Evolutionary conservation across 1,140 invertebrate genomes (phyloP).

Genomic region (Triops longicaudatus): DNA sequence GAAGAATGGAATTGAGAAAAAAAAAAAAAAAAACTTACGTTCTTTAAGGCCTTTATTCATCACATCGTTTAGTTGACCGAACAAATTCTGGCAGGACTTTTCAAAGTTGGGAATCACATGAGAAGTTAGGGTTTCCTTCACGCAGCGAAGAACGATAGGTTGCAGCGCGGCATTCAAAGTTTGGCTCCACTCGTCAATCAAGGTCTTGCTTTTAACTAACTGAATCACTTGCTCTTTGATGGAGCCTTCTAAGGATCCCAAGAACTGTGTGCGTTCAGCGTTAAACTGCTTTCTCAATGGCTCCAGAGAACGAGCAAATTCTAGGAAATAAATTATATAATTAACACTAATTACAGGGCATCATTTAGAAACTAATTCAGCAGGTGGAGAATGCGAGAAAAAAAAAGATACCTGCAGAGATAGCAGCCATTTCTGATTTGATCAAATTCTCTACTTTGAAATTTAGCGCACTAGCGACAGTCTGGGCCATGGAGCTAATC

Average conservation of each 20-base stretch:
- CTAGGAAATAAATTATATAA: slow-evolving; percentile 33
- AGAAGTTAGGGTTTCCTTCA: slow-evolving; percentile 62
- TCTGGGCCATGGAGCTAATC: slow-evolving; percentile 35
- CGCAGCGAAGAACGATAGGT: slow-evolving; percentile 56
- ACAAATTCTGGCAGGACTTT: slow-evolving; percentile 71
- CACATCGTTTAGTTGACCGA: slow-evolving; percentile 74
- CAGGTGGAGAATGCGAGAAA: not conserved
- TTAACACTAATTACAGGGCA: not conserved
- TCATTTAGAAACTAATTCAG: no score
- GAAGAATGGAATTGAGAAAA: not conserved
- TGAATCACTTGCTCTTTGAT: slow-evolving; percentile 70
- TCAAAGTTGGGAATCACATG: slow-evolving; percentile 74
- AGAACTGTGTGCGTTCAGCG: slow-evolving; percentile 36
- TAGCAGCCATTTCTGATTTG: slow-evolving; percentile 33
- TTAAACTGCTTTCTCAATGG: slow-evolving; percentile 57
- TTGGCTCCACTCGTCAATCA: slow-evolving; percentile 61
- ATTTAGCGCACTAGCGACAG: slow-evolving; percentile 35
- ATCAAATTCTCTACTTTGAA: slow-evolving; percentile 37
- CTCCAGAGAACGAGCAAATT: slow-evolving; percentile 47
- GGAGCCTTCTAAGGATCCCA: slow-evolving; percentile 53
- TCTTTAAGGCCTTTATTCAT: slow-evolving; percentile 78
- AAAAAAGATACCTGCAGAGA: not conserved
- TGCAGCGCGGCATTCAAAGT: slow-evolving; percentile 56
- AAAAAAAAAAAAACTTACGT: slow-evolving; percentile 54
- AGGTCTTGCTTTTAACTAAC: slow-evolving; percentile 60